phyloP scores from a whole-genome alignment of 2,888 invertebrate species.

The Coecobrya sp. region DNA sequence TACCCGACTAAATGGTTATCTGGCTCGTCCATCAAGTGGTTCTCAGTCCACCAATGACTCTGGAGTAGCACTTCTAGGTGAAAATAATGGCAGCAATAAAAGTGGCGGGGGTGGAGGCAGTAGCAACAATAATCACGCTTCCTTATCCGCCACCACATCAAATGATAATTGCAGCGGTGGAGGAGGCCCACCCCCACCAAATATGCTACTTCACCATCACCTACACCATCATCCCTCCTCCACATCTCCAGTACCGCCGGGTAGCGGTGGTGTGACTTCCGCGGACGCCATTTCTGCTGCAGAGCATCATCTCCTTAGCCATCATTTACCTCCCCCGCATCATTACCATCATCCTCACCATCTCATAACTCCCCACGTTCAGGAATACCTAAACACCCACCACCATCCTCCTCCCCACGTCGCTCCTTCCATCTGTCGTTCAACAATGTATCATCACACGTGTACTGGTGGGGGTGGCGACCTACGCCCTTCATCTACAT shows the following conservation, averaged over 20 bases:
- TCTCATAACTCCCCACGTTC: conserved; percentile 85
- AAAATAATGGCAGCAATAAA: conserved; percentile 83
- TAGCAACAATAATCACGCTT: conserved; percentile 51
- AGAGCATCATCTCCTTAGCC: conserved; percentile 79
- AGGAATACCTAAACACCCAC: conserved; percentile 86
- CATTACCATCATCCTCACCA: conserved; percentile 85
- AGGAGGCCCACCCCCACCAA: not conserved
- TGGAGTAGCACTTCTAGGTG: conserved; percentile 87
- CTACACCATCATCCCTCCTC: conserved; percentile 17
- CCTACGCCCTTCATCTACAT: conserved; percentile 35
- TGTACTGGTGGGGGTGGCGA: conserved; percentile 43
- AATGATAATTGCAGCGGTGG: conserved; percentile 44
- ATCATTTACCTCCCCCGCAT: conserved; percentile 70
- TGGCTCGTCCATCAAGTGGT: conserved; percentile 86
- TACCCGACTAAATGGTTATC: conserved; percentile 75
- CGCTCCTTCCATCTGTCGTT: conserved; percentile 34
- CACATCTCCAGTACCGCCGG: not conserved
- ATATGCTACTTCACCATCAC: conserved; percentile 49
- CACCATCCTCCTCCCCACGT: conserved; percentile 63
- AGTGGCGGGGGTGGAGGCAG: not conserved
- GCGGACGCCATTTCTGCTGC: conserved; percentile 66
- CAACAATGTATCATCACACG: conserved; percentile 36
- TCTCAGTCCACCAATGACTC: conserved; percentile 87
- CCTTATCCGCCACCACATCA: conserved; percentile 70
- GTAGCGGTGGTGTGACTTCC: not conserved